Evolutionary conservation across 2,797 vertebrate genomes (phyloP), one percentile per base, ranked within the genome.

Genomic region (Gambusia yucatana): DNA sequence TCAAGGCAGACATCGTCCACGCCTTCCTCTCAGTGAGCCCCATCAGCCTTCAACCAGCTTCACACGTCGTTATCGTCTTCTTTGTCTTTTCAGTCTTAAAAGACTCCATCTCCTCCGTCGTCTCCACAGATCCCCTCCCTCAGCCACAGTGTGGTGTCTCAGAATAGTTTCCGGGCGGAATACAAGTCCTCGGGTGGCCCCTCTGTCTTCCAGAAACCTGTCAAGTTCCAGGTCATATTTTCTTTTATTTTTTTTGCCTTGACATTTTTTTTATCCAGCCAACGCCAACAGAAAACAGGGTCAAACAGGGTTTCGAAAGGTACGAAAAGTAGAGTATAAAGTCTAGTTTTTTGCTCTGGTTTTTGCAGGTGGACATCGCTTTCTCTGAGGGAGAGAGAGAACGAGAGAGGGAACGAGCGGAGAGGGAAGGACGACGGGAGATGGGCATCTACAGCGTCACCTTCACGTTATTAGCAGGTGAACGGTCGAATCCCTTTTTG

Each of bases 1-100:
- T 98, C 94, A 98, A 98, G 92, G 97, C 97, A 0, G 97, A 98
- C 92, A 98, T 98, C 47, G 97, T 98, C 84, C 97, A 98, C 3
- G 97, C 97, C 87, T 98, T 98, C 84, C 95, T 98, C 84, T 98
- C 97, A 5, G 97, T 98, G 91, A 96, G 96, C 94, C 39, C 52
- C 0, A 8, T 44, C 6, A 0, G 69, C 47, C 44, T 30, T 2
- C 11, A 41, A 0, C 63, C 33, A 39, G 22, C 30, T 63, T 44
- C 1, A 39, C 3, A 10, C 6, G 1, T 61, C 43, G 22, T 10
- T 44, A 2, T 43, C 41, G 13, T n/a, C 2, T 44, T 52, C 3
- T 41, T 57, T n/a, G 41, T 22, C 55, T 25, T 47, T 25, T 13
- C 3, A 28, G 44, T 8, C 0, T 59, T 36, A 36, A 69, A 75